Base-by-base conservation (phyloP, 2,888 invertebrate genomes). In the Leptopterna dolabrata region DNA sequence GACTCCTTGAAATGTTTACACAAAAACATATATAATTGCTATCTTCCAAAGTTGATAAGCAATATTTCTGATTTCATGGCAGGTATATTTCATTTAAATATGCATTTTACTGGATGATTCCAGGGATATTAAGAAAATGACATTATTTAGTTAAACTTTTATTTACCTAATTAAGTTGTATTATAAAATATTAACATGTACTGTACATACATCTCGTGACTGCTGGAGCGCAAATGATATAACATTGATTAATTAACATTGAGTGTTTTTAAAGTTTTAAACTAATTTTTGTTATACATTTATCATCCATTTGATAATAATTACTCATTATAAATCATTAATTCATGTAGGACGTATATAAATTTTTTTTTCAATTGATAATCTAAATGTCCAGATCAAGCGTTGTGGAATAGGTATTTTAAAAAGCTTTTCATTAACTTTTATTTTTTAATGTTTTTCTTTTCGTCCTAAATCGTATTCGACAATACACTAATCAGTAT, bases 101-200 rank as follows among this genome's bases (percentile, higher is more conserved):
- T 7, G 36, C 7, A 36, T 36, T 36, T 36, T 36, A 36, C 36
- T 36, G 36, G 7, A 36, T 4, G 2, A 36, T 36, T 30, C 29
- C 19, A 36, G 11, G 73, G 11, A 36, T 41, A 73, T 16, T n/a
- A 41, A 9, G 29, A 73, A 73, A 30, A n/a, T 19, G 0, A 19
- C 9, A 2, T 30, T 14, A 2, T 73, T 30, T 36, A 73, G 36
- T 73, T 73, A 41, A 78, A 55, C 29, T n/a, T 81, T 55, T 76
- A 76, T 76, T 55, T 55, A 55, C 36, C 30, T 36, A 41, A 81
- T 51, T 36, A 36, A 81, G 36, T 55, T 30, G 81, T 81, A 81
- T 81, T 81, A 81, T 81, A 81, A 81, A 81, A 81, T 81, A 81
- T 81, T 55, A 81, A 81, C 81, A 55, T 81, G 45, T 78, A 78